Conservation (phyloP, 2,888 invertebrate genomes). For the Drosophila eohydei region DNA sequence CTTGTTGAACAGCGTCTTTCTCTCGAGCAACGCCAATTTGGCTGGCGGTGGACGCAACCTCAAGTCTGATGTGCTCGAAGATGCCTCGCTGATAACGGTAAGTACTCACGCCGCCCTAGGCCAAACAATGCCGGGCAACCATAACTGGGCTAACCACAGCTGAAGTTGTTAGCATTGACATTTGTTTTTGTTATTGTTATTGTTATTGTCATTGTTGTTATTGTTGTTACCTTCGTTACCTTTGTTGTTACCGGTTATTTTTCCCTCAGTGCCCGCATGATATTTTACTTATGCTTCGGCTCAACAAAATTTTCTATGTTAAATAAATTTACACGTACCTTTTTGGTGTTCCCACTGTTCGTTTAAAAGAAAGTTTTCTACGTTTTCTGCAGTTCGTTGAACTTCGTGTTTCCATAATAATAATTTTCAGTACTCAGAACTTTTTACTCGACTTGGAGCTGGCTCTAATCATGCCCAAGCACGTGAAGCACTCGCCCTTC, state of each 20-base stretch:
- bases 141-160: slow-evolving; percentile 23
- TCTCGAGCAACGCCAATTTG: slow-evolving; percentile 82
- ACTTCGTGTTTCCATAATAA: slow-evolving; percentile 34
- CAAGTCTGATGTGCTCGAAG: slow-evolving; percentile 83
- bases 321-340: slow-evolving; percentile 74
- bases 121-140: not conserved
- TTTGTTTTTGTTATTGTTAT: slow-evolving; percentile 33
- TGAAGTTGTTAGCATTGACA: slow-evolving; percentile 59
- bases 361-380: slow-evolving; percentile 67
- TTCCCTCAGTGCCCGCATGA: slow-evolving; percentile 22
- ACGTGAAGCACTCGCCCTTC: slow-evolving; percentile 37
- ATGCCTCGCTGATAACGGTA: slow-evolving; percentile 84
- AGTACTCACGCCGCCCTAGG: slow-evolving; percentile 34
- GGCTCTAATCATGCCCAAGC: slow-evolving; percentile 37
- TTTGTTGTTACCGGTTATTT: slow-evolving; percentile 46
- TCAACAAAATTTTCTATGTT: slow-evolving; percentile 61
- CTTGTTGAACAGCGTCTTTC: slow-evolving; percentile 82
- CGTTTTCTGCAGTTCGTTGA: slow-evolving; percentile 64
- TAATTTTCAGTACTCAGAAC: slow-evolving; percentile 30
- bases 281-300: slow-evolving; percentile 41
- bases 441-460: slow-evolving; percentile 11
- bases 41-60: slow-evolving; percentile 83
- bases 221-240: slow-evolving; percentile 19
- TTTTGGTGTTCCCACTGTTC: slow-evolving; percentile 26
- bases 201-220: slow-evolving; percentile 16